Evolutionary conservation across 1,140 invertebrate species (phyloP).

Genomic region (Batillaria attramentaria): DNA sequence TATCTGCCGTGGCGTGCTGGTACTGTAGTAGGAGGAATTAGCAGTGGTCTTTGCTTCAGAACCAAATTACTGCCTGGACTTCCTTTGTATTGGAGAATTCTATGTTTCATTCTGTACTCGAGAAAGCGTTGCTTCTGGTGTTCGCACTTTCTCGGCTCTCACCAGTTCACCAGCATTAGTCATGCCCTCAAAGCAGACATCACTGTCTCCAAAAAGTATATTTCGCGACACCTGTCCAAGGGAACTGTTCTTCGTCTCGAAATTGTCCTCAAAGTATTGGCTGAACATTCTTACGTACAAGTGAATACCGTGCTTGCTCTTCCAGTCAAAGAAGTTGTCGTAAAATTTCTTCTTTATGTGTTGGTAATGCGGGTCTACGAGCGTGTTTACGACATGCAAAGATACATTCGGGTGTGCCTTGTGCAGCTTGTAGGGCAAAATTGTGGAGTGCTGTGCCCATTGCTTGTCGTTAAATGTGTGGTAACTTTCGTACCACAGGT

Average conservation of each 20-base stretch:
- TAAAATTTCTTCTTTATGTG: not conserved
- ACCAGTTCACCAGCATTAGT: not conserved
- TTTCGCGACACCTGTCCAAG: not conserved
- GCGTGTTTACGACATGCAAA: not conserved
- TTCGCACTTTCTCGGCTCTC: no score
- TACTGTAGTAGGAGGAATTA: no score
- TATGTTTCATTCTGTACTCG: no score
- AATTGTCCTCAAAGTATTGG: not conserved
- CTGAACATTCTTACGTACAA: no score
- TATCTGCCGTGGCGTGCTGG: no score
- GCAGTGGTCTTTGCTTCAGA: no score
- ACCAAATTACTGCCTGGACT: no score
- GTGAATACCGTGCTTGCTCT: not conserved
- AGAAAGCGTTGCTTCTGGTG: no score
- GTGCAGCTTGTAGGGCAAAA: not conserved
- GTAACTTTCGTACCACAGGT: not conserved
- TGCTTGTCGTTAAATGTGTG: not conserved
- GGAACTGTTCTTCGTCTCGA: not conserved
- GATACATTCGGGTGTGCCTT: not conserved
- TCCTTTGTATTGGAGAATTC: no score
- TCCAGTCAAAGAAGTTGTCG: slow-evolving; percentile 1
- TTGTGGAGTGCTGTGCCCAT: not conserved
- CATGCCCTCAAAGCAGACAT: not conserved
- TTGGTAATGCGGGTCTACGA: not conserved
- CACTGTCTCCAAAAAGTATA: slow-evolving; percentile 1